Base-by-base conservation (phyloP, 2,113 vertebrate genomes). In the Phocoena sinus region DNA sequence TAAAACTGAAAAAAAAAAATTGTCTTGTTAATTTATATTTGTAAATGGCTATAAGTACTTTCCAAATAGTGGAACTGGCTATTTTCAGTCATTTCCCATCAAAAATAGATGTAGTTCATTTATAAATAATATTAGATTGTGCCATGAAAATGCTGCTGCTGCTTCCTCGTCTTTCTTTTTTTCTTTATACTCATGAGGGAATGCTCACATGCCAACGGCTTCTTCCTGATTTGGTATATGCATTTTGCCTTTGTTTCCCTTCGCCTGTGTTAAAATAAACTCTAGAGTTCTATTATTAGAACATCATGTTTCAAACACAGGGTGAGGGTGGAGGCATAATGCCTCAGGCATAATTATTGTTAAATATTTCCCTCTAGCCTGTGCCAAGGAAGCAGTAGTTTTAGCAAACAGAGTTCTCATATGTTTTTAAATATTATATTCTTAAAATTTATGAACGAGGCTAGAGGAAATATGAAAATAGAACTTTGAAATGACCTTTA, bases 191-290 rank as follows among this genome's bases (percentile, higher is more conserved):
- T 33, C 28, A 87, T 38, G 10, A 84, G 60, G 44, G 8, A 79
- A 79, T 33, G 77, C 53, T 68, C 47, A 38, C 36, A 58, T 17
- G 36, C 33, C 50, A 23, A 25, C 4, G 1, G 53, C 41, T 25
- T 83, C 41, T 25, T 83, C 36, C 47, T 67, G 11, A 67, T 79
- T 47, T 73, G 8, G 58, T 6, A 25, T 47, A 50, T 44, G 41
- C 28, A 60, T 44, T 65, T 60, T 80, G 68, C 60, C 80, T 79
- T 41, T 77, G 62, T 71, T 89, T 91, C 71, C n/a, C 65, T 95
- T 82, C 83, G n/a, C 50, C 67, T 58, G 6, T 36, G n/a, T 81
- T 65, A 89, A 93, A 86, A 83, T 82, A 94, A 97, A 94, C 90
- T 36, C 50, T 53, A 60, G 25, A 44, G 28, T 73, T 83, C 82